These are phyloP conservation scores for Acleris sparsana DNA, from an alignment of 2,888 invertebrate species.

Conservation along the genomic window DNA sequence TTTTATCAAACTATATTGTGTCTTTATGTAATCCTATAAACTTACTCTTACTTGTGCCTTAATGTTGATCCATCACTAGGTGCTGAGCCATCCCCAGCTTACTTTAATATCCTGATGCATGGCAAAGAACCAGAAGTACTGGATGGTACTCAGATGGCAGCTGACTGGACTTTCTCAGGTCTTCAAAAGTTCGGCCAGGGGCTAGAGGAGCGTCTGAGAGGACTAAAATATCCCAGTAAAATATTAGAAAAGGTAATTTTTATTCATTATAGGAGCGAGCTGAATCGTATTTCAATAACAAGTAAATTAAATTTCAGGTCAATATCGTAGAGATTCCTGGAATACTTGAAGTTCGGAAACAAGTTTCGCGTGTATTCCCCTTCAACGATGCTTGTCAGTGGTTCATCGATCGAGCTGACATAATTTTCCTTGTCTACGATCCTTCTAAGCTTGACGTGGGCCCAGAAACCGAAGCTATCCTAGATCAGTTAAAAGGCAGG, in stretches of 20 bases:
- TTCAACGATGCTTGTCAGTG: slow-evolving; percentile 98
- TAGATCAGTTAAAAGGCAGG: slow-evolving; percentile 96
- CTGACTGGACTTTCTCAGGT: slow-evolving; percentile 96
- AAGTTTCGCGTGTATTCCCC: slow-evolving; percentile 95
- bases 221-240: slow-evolving; percentile 91
- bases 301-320: slow-evolving; percentile 81
- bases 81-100: slow-evolving; percentile 96
- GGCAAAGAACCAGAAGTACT: slow-evolving; percentile 93
- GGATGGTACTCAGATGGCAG: slow-evolving; percentile 96
- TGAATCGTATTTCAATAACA: too few species aligned
- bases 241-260: slow-evolving; percentile 91
- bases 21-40: neutral
- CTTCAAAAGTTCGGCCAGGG: slow-evolving; percentile 98
- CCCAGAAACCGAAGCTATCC: slow-evolving; percentile 96
- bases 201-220: slow-evolving; percentile 93
- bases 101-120: slow-evolving; percentile 95
- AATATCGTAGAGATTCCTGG: slow-evolving; percentile 98
- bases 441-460: slow-evolving; percentile 97
- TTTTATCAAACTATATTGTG: neutral
- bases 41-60: neutral
- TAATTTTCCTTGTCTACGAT: slow-evolving; percentile 97
- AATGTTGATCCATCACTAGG: slow-evolving; percentile 79
- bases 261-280: neutral
- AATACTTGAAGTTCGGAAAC: slow-evolving; percentile 96
- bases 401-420: slow-evolving; percentile 98